Conservation (phyloP, 2,888 invertebrate species). For the Tachystola acroxantha region DNA sequence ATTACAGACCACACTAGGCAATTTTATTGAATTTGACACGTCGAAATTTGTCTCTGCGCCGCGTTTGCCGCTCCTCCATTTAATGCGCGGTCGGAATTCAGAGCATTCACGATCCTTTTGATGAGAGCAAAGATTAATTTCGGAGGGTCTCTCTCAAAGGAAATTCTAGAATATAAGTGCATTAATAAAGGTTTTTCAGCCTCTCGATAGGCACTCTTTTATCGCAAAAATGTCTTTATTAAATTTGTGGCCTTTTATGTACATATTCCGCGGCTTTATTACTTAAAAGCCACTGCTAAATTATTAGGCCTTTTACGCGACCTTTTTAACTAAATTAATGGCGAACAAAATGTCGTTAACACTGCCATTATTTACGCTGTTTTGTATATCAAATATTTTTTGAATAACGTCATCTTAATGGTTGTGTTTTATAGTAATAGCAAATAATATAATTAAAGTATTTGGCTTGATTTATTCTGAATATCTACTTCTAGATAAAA, state of each 20-base stretch:
- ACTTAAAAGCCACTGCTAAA: conserved; percentile 53
- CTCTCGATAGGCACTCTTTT: conserved; percentile 52
- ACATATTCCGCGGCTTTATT: conserved; percentile 58
- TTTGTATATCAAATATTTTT: too few relatives aligned
- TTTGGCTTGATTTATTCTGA: too few relatives aligned
- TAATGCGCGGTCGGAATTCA: conserved; percentile 57
- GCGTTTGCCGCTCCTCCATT: conserved; percentile 30
- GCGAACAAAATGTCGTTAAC: neutral
- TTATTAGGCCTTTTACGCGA: conserved; percentile 34
- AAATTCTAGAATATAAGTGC: conserved; percentile 74
- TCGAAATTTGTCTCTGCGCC: conserved; percentile 46
- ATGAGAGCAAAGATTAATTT: conserved; percentile 73
- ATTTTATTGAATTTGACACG: conserved; percentile 54
- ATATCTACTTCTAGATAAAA: too few relatives aligned
- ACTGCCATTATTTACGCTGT: neutral
- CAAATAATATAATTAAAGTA: too few relatives aligned
- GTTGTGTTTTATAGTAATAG: too few relatives aligned
- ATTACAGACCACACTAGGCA: conserved; percentile 46
- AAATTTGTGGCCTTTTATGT: conserved; percentile 68
- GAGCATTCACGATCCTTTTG: conserved; percentile 66
- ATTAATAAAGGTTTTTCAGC: conserved; percentile 69
- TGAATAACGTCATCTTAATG: too few relatives aligned
- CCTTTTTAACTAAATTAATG: neutral
- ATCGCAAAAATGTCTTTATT: conserved; percentile 68
- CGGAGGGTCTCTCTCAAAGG: conserved; percentile 65